Evolutionary conservation across 2,113 vertebrate species (phyloP).

Genomic region (Ailurus styani): DNA sequence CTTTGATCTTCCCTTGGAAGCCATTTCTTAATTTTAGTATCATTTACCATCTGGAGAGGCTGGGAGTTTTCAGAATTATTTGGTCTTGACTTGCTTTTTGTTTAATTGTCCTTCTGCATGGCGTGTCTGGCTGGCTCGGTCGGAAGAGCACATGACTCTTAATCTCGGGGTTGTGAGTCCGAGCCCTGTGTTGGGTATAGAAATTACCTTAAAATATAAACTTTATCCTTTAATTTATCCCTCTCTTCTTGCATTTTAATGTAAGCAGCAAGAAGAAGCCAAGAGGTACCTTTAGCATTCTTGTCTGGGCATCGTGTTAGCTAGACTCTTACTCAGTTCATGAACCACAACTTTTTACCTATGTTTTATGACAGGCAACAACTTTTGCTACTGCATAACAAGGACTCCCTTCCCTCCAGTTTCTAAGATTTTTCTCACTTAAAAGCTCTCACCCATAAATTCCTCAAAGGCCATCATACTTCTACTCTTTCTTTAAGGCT

Average conservation of each 20-base stretch:
- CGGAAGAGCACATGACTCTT: neutral
- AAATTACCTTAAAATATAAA: neutral
- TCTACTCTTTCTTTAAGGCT: neutral
- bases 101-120: neutral
- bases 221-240: neutral
- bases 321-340: neutral
- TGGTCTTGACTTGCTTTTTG: neutral
- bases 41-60: neutral
- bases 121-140: neutral
- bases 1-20: neutral
- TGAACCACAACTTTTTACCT: neutral
- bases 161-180: neutral
- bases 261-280: neutral
- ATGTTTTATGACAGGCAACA: neutral
- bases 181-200: neutral
- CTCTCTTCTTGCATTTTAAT: neutral
- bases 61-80: neutral
- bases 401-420: neutral
- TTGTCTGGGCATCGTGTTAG: neutral
- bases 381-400: neutral
- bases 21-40: slow-evolving; percentile 13
- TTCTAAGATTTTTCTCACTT: neutral
- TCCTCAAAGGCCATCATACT: neutral
- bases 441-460: neutral
- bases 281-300: neutral